Percentiles rank a stretch among this genome's conserved stretches.
These are phyloP conservation scores for Ruditapes philippinarum DNA, from an alignment of 1,140 invertebrate species.

Conservation along the genomic window DNA sequence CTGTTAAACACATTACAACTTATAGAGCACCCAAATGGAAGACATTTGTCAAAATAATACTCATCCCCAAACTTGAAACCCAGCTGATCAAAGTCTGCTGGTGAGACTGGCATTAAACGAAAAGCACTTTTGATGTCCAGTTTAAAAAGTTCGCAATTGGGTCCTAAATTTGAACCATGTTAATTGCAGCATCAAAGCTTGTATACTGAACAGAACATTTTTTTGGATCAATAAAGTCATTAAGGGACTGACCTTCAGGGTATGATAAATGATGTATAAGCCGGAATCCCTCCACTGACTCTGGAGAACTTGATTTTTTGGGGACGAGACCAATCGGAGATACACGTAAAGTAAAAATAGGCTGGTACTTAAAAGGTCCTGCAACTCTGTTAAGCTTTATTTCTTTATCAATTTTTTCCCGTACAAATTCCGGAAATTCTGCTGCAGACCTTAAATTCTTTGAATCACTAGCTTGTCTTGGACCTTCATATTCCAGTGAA, in stretches of 20 bases:
- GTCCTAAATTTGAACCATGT: constrained; percentile 1
- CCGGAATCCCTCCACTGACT: not conserved
- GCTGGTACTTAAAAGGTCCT: not conserved
- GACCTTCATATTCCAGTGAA: not conserved
- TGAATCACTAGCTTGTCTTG: not conserved
- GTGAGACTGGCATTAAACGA: constrained; percentile 16
- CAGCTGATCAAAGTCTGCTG: constrained; percentile 26
- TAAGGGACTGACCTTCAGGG: not conserved
- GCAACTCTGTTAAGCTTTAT: not conserved
- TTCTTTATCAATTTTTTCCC: constrained; percentile 33
- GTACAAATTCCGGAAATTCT: not conserved
- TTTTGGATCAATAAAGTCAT: constrained; percentile 37
- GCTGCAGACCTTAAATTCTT: constrained; percentile 40
- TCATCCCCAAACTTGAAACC: constrained; percentile 1
- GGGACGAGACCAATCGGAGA: constrained; percentile 35
- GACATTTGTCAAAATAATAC: constrained; percentile 51
- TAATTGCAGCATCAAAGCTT: not conserved
- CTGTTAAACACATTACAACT: constrained; percentile 51
- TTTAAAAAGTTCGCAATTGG: not conserved
- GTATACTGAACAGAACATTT: constrained; percentile 51
- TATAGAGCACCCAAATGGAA: constrained; percentile 57
- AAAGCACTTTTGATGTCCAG: constrained; percentile 21
- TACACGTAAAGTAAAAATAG: not conserved
- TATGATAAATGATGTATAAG: constrained; percentile 41
- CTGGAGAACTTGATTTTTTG: not conserved